These are phyloP conservation scores for Sepioteuthis lessoniana DNA, from an alignment of 2,888 invertebrate species.

Conservation along the genomic window DNA sequence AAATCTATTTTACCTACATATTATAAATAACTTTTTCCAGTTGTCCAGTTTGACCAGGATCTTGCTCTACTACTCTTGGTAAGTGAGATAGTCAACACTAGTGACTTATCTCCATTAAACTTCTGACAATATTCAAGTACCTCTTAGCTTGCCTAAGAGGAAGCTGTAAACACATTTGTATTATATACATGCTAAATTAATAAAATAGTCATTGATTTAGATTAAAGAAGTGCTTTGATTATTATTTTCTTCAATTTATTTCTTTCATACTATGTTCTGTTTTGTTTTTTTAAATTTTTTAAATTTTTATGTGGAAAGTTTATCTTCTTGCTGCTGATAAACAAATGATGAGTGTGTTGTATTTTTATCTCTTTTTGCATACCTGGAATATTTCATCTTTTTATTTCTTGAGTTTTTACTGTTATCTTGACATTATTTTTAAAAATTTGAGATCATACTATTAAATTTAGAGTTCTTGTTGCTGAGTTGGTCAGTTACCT, in stretches of 20 bases:
- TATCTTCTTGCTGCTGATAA: too few species aligned
- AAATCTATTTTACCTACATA: background rate
- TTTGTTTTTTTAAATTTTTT: background rate
- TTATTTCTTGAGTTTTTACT: too few species aligned
- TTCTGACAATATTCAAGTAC: background rate
- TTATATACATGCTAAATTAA: background rate
- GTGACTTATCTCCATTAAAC: constrained; percentile 4
- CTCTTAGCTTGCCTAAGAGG: constrained; percentile 18
- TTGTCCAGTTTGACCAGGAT: constrained; percentile 14
- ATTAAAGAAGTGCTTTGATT: background rate
- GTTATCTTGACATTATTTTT: too few species aligned
- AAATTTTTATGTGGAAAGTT: too few species aligned
- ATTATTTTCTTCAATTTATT: background rate
- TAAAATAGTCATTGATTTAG: background rate
- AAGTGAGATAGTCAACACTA: background rate
- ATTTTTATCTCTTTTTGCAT: too few species aligned
- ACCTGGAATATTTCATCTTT: too few species aligned
- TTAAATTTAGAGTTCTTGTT: too few species aligned
- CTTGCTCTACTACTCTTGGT: background rate
- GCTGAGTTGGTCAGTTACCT: too few species aligned
- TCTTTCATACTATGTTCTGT: background rate
- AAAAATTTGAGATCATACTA: too few species aligned
- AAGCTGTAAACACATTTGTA: background rate
- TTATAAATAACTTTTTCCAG: background rate
- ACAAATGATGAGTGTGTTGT: too few species aligned